Evolutionary conservation across 2,888 invertebrate species (phyloP), one percentile per base, ranked within the genome.

Genomic region (Phania funesta): DNA sequence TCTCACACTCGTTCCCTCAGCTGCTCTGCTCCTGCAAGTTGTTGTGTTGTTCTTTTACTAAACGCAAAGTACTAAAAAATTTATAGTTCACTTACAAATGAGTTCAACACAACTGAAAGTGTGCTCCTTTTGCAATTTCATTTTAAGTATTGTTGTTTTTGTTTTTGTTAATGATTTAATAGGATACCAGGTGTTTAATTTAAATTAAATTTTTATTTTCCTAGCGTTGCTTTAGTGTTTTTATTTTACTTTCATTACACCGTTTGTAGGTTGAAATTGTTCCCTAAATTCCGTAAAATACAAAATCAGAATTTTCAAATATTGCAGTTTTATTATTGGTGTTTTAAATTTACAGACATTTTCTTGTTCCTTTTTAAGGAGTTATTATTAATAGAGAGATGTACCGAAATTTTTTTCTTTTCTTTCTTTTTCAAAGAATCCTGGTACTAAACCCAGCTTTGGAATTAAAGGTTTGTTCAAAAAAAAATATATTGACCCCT

Each of bases 131-230:
- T 13, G 8, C 8, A 35, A 65, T 24, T 50, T 35, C 24, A 38
- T 24, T 1, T 13, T 7, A 32, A 44, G n/a, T 35, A 4, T 46
- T 20, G 35, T 0, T 52, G 20, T 20, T 32, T 44, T 9, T 13
- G 18, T 18, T 52, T 52, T 67, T 58, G 67, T 20, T 74, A 67
- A 56, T 29, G 18, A 58, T 58, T 58, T 67, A 41, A 20, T 22
- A 44, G 11, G 41, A 65, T 38, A 41, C 5, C 58, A 60, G 67
- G 75, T 48, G 75, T 58, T 65, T 50, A 41, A 52, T 52, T 44
- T 32, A 62, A 73, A 52, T 73, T 29, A 0, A 9, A 11, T 65
- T 76, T 41, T 8, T 41, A 58, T 20, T 56, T 16, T 52, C 18
- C 35, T 16, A 18, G 20, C 6, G 6, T 16, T 44, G 7, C 9